A percentile compares a stretch with the other conserved stretches of the same genome.
Evolutionary conservation across 2,888 invertebrate genomes (phyloP).

Genomic region (Dysmachus trigonus): DNA sequence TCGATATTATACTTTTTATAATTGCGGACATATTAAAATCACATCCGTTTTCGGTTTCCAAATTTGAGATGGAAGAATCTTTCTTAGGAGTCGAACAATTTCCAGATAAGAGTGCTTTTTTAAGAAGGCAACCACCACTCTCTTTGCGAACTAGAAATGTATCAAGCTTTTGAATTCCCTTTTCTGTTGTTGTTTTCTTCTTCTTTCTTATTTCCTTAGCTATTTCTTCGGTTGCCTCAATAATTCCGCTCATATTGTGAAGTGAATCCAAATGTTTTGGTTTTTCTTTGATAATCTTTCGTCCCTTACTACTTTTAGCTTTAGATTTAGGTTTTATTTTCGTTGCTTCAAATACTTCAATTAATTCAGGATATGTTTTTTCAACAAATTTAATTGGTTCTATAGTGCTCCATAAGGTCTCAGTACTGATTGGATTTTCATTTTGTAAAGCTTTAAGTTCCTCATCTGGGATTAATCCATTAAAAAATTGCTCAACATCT

Average conservation of each 20-base stretch:
- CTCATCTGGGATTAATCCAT: slow-evolving; percentile 70
- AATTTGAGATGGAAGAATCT: not conserved
- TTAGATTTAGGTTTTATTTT: slow-evolving; percentile 61
- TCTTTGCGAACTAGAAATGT: slow-evolving; percentile 53
- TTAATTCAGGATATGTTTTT: slow-evolving; percentile 72
- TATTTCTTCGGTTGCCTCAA: slow-evolving; percentile 56
- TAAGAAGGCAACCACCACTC: not conserved
- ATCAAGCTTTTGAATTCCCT: slow-evolving; percentile 59
- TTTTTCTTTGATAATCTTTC: slow-evolving; percentile 55
- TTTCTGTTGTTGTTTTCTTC: slow-evolving; percentile 60
- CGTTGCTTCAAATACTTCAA: slow-evolving; percentile 68
- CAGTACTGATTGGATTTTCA: slow-evolving; percentile 65
- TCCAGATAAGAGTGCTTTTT: slow-evolving; percentile 9
- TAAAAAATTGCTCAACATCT: slow-evolving; percentile 69
- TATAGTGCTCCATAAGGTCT: slow-evolving; percentile 71
- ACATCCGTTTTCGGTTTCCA: slow-evolving; percentile 61
- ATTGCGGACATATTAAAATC: slow-evolving; percentile 67
- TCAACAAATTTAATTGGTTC: slow-evolving; percentile 74
- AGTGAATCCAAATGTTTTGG: slow-evolving; percentile 55
- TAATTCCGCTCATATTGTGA: slow-evolving; percentile 53
- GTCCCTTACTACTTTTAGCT: not conserved
- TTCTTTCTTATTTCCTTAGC: slow-evolving; percentile 53
- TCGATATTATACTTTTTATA: slow-evolving; percentile 66
- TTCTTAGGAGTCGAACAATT: slow-evolving; percentile 59
- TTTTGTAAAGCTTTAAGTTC: slow-evolving; percentile 66